Evolutionary conservation across 2,888 invertebrate genomes (phyloP).

Genomic region (Dione vanillae): DNA sequence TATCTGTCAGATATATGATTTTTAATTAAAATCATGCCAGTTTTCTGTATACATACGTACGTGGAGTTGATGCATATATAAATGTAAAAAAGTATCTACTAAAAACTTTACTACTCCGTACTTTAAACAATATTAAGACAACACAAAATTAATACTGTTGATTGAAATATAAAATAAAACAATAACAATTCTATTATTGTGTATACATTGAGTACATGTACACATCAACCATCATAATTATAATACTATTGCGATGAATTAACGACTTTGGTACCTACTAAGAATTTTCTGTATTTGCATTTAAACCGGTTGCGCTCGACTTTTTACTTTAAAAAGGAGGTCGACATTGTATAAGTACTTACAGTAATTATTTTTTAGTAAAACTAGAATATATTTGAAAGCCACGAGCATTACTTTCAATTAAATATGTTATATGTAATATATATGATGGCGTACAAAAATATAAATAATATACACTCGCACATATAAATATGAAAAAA

Average conservation of each 20-base stretch:
- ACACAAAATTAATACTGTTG: not conserved
- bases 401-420: not conserved
- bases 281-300: conserved; percentile 24
- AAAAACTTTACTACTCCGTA: too few species aligned
- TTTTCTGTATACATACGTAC: too few species aligned
- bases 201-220: not conserved
- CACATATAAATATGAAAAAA: not conserved
- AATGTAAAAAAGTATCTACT: too few species aligned
- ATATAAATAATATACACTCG: not conserved
- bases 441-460: not conserved
- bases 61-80: too few species aligned
- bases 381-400: not conserved
- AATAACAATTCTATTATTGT: not conserved
- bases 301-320: conserved; percentile 15
- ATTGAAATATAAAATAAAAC: not conserved
- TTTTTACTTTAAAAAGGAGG: conserved; percentile 29
- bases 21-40: too few species aligned
- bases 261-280: conserved; percentile 9
- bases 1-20: too few species aligned
- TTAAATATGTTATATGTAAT: not conserved
- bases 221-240: not conserved
- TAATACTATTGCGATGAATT: conserved; percentile 15
- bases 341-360: conserved; percentile 20
- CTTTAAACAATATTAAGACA: too few species aligned
- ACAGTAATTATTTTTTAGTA: conserved; percentile 6